A percentile compares a stretch with the other conserved stretches of the same genome.
These are phyloP conservation scores for Hydropsyche tenuis DNA, from an alignment of 1,140 invertebrate species.

Conservation along the genomic window DNA sequence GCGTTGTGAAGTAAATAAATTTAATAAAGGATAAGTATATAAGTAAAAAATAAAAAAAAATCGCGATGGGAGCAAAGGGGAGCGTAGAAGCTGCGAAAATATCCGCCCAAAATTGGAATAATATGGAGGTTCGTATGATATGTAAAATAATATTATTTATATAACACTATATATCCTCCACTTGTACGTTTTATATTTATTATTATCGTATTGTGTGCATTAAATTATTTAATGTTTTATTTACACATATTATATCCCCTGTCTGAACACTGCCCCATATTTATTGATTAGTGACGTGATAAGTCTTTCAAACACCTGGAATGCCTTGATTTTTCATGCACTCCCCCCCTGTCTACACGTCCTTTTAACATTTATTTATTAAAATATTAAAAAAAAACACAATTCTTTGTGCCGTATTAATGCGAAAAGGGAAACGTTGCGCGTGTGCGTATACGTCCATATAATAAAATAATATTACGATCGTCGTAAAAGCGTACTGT, in stretches of 20 bases:
- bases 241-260: slow-evolving; percentile 1
- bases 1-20: slow-evolving; percentile 5
- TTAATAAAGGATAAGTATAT: slow-evolving; percentile 4
- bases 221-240: not conserved
- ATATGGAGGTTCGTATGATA: slow-evolving; percentile 71
- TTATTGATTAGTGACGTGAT: slow-evolving; percentile 13
- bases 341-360: not conserved
- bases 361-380: not conserved
- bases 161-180: slow-evolving; percentile 16
- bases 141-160: slow-evolving; percentile 2
- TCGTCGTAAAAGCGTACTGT: slow-evolving; percentile 25
- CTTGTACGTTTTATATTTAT: slow-evolving; percentile 9
- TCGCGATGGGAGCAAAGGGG: slow-evolving; percentile 72
- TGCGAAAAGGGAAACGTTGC: not conserved
- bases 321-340: slow-evolving; percentile 23
- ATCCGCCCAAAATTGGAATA: slow-evolving; percentile 76
- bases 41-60: slow-evolving; percentile 9
- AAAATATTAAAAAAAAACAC: slow-evolving; percentile 9
- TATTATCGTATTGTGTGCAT: not conserved
- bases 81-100: slow-evolving; percentile 76
- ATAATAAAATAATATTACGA: slow-evolving; percentile 34
- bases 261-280: slow-evolving; percentile 9
- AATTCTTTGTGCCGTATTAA: not conserved
- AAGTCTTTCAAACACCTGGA: slow-evolving; percentile 22
- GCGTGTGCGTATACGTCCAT: not conserved